Conservation (phyloP, 2,888 invertebrate species). For the Ptychoptera contaminata region DNA sequence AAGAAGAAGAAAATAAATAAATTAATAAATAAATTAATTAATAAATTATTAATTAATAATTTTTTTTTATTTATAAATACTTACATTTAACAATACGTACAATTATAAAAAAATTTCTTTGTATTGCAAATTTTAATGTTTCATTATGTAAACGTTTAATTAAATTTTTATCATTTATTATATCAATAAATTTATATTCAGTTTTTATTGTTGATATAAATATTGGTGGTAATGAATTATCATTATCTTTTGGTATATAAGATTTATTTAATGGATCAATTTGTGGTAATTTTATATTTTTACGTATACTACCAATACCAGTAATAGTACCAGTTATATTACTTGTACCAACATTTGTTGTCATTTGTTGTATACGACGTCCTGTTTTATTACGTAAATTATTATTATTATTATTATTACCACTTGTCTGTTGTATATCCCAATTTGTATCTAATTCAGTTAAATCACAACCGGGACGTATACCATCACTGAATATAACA, state of each 20-base stretch:
- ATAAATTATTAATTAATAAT: background rate
- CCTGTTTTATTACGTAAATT: too few relatives aligned
- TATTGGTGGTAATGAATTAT: constrained; percentile 38
- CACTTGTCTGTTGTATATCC: constrained; percentile 29
- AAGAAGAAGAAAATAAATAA: constrained; percentile 3
- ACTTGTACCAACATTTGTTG: too few relatives aligned
- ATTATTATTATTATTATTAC: too few relatives aligned
- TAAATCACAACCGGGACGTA: constrained; percentile 72
- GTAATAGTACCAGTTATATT: too few relatives aligned
- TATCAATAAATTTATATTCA: constrained; percentile 23
- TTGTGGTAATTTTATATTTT: constrained; percentile 16
- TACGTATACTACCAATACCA: too few relatives aligned
- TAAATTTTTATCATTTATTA: constrained; percentile 36
- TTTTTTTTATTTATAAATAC: constrained; percentile 29
- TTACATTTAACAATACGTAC: constrained; percentile 60
- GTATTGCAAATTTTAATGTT: constrained; percentile 54
- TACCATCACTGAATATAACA: constrained; percentile 82
- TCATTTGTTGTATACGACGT: too few relatives aligned
- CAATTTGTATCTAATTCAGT: constrained; percentile 57
- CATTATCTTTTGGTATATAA: constrained; percentile 28
- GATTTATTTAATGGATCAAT: constrained; percentile 21
- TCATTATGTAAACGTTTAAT: constrained; percentile 41
- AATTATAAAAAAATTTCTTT: constrained; percentile 55
- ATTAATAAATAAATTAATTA: constrained; percentile 4
- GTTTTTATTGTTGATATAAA: constrained; percentile 16